Percentiles rank a stretch among this genome's conserved stretches.
Evolutionary conservation across 2,888 invertebrate genomes (phyloP).

Genomic region (Lepidocyrtinus sp.): DNA sequence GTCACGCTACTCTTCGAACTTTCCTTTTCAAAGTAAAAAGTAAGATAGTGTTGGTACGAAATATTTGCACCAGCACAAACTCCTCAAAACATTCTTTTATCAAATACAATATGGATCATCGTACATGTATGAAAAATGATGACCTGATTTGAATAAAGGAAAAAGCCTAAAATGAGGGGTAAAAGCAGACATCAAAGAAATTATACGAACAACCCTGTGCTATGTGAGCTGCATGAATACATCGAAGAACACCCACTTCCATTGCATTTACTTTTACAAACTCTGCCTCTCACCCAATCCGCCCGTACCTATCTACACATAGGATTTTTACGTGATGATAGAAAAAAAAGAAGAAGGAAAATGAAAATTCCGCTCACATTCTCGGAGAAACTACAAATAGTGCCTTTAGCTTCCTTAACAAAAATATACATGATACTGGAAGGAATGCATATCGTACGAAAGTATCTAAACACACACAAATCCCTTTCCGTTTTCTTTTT

Average conservation of each 20-base stretch:
- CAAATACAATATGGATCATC: slow-evolving; percentile 16
- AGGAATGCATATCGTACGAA: slow-evolving; percentile 10
- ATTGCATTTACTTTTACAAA: slow-evolving; percentile 12
- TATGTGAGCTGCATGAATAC: slow-evolving; percentile 26
- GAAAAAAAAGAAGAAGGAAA: slow-evolving; percentile 25
- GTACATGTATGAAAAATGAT: slow-evolving; percentile 54
- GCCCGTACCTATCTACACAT: no score
- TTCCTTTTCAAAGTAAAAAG: neutral
- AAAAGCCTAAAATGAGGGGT: slow-evolving; percentile 39
- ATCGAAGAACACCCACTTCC: slow-evolving; percentile 14
- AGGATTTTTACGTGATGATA: slow-evolving; percentile 8
- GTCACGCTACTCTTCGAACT: no score
- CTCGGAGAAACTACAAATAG: neutral
- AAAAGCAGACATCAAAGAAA: slow-evolving; percentile 58
- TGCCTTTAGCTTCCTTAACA: slow-evolving; percentile 29
- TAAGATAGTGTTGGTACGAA: neutral
- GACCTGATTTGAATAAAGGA: slow-evolving; percentile 57
- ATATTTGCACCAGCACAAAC: no score
- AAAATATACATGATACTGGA: slow-evolving; percentile 25
- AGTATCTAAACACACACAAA: slow-evolving; percentile 30
- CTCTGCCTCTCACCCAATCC: neutral
- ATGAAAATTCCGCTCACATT: slow-evolving; percentile 59
- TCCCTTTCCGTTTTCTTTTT: slow-evolving; percentile 42
- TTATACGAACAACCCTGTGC: slow-evolving; percentile 52
- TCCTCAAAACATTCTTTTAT: no score